Percentiles rank a stretch among this genome's conserved stretches.
Conservation (phyloP, 2,888 invertebrate genomes). For the Trissoscelio sp. region DNA sequence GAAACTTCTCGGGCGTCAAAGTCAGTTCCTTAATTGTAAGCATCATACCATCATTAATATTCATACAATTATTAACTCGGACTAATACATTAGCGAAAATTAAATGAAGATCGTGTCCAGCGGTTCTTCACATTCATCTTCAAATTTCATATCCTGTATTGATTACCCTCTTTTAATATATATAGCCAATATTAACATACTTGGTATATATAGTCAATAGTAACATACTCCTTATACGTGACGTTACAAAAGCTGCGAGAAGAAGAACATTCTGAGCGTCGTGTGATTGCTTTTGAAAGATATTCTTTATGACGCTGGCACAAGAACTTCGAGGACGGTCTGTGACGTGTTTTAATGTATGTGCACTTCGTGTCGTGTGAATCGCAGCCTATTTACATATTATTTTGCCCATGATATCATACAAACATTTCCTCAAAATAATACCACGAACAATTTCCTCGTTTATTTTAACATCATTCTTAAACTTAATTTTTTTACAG, state of each 20-base stretch:
- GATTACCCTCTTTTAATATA: no score
- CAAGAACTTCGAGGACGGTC: slow-evolving; percentile 43
- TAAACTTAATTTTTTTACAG: not conserved
- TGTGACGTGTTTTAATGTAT: slow-evolving; percentile 54
- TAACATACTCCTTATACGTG: slow-evolving; percentile 27
- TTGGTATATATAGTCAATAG: slow-evolving; percentile 4
- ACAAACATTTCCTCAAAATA: slow-evolving; percentile 13
- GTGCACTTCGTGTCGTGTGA: slow-evolving; percentile 40
- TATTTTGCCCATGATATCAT: slow-evolving; percentile 8
- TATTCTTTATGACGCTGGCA: slow-evolving; percentile 35
- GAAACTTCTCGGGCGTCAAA: no score
- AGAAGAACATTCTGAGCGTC: slow-evolving; percentile 20
- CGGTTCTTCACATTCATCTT: no score
- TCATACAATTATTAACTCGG: no score
- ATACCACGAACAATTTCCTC: not conserved
- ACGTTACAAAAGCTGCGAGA: slow-evolving; percentile 7
- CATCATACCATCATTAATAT: no score
- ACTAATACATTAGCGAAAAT: no score
- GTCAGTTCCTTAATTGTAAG: no score
- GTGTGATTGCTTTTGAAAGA: slow-evolving; percentile 51
- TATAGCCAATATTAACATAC: no score
- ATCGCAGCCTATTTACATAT: slow-evolving; percentile 52
- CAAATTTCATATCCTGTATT: no score
- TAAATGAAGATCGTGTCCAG: no score
- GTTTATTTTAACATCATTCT: not conserved